These are phyloP conservation scores for Ectemnius lituratus DNA, from an alignment of 2,888 invertebrate species.

Conservation along the genomic window DNA sequence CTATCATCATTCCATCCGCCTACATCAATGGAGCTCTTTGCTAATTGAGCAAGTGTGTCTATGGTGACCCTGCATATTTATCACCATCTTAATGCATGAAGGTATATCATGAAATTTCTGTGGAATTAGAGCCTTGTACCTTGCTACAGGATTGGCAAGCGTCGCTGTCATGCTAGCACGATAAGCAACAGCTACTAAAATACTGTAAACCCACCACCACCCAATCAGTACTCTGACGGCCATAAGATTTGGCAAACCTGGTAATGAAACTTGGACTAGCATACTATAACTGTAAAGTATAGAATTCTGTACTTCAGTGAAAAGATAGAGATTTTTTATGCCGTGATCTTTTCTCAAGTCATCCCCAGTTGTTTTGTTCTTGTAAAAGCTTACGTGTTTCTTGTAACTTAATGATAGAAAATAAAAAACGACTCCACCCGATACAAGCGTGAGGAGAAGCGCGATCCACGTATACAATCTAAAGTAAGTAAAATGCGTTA, in stretches of 20 bases:
- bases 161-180: slow-evolving; percentile 92
- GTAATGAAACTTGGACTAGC: slow-evolving; percentile 88
- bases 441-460: slow-evolving; percentile 83
- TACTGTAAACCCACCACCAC: slow-evolving; percentile 93
- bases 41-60: slow-evolving; percentile 85
- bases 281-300: slow-evolving; percentile 90
- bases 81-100: background rate
- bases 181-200: slow-evolving; percentile 88
- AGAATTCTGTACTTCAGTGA: slow-evolving; percentile 86
- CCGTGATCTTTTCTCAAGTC: slow-evolving; percentile 56
- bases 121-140: slow-evolving; percentile 74
- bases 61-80: slow-evolving; percentile 83
- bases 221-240: slow-evolving; percentile 89
- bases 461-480: slow-evolving; percentile 88
- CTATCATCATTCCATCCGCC: slow-evolving; percentile 87
- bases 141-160: slow-evolving; percentile 87
- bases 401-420: slow-evolving; percentile 49
- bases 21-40: slow-evolving; percentile 82
- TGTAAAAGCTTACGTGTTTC: slow-evolving; percentile 35
- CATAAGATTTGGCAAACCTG: slow-evolving; percentile 88
- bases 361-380: slow-evolving; percentile 26
- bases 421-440: slow-evolving; percentile 79
- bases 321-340: slow-evolving; percentile 82
- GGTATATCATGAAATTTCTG: slow-evolving; percentile 1
- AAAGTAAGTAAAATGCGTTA: slow-evolving; percentile 42